A percentile compares a stretch with the other conserved stretches of the same genome.
phyloP scores from a whole-genome alignment of 2,888 invertebrate species.

The Hyposoter didymator region DNA sequence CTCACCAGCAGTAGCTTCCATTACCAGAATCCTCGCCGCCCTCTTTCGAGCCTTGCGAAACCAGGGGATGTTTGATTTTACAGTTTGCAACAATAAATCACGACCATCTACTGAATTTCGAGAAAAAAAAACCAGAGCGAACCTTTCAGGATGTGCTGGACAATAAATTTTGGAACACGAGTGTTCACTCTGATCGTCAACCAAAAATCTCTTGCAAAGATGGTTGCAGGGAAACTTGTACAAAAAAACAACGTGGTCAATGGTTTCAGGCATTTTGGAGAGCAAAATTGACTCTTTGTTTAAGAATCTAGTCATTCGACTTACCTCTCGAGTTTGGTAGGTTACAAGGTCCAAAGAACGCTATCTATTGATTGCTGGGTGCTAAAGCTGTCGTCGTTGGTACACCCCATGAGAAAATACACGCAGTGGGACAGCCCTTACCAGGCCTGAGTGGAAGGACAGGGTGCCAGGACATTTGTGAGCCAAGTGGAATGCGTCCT shows the following conservation, averaged over 20 bases:
- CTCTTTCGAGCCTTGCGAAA: neutral
- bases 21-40: neutral
- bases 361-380: slow-evolving; percentile 76
- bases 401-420: slow-evolving; percentile 62
- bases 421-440: slow-evolving; percentile 38
- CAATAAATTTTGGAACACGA: neutral
- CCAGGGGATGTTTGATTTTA: slow-evolving; percentile 1
- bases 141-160: neutral
- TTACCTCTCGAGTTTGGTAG: neutral
- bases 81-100: slow-evolving; percentile 5
- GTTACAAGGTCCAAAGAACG: neutral
- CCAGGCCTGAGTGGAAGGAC: neutral
- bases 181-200: neutral
- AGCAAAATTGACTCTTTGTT: neutral
- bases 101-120: neutral
- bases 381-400: slow-evolving; percentile 74
- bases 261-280: neutral
- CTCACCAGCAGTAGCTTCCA: slow-evolving; percentile 6
- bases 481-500: slow-evolving; percentile 25
- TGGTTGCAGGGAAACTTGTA: neutral
- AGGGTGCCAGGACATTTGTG: slow-evolving; percentile 30
- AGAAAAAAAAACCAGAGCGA: neutral
- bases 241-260: neutral
- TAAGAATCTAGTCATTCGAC: neutral
- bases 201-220: neutral